Conservation (phyloP, 2,888 invertebrate genomes). For the Metacarcinus magister region DNA sequence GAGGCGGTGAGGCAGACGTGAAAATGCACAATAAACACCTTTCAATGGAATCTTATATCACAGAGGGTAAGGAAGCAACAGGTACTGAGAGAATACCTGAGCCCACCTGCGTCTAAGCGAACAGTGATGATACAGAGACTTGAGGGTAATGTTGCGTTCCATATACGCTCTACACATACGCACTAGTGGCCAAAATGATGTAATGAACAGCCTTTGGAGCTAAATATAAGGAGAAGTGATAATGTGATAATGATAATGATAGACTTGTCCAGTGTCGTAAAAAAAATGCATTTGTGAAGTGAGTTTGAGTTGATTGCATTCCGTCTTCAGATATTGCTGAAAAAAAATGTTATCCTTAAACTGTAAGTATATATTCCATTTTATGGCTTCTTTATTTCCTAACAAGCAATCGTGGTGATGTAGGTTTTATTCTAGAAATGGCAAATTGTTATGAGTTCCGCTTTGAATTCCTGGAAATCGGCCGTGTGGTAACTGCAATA, state of each 20-base stretch:
- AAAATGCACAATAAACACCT: neutral
- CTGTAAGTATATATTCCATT: neutral
- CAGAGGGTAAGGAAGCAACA: neutral
- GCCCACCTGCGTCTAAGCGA: conserved; percentile 2
- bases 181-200: neutral
- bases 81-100: neutral
- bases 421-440: neutral
- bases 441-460: neutral
- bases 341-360: neutral
- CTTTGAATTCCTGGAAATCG: neutral
- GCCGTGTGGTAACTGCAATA: neutral
- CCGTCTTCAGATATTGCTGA: neutral
- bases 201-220: neutral
- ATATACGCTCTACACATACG: neutral
- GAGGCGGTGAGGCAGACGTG: neutral
- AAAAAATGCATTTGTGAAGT: neutral
- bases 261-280: no score
- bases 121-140: neutral
- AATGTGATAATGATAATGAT: no score
- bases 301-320: neutral
- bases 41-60: neutral
- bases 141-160: neutral
- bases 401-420: neutral
- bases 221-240: neutral
- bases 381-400: neutral